These are phyloP conservation scores for Leptonema lineaticorne DNA, from an alignment of 1,140 invertebrate species.

Conservation along the genomic window DNA sequence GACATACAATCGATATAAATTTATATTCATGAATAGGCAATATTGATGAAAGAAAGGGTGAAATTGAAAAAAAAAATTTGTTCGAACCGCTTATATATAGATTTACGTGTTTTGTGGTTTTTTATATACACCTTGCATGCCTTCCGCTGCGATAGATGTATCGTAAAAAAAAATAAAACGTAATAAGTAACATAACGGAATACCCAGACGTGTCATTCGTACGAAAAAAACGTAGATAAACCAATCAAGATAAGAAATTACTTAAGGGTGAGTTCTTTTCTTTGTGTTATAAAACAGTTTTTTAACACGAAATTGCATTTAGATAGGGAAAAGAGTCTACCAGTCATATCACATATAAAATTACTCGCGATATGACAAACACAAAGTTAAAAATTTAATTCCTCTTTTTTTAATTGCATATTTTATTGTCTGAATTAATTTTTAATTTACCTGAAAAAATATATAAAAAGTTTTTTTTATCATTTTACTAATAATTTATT, in stretches of 20 bases:
- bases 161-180: constrained; percentile 7
- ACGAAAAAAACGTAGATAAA: constrained; percentile 17
- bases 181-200: constrained; percentile 18
- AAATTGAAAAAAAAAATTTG: background rate
- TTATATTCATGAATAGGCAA: too few relatives aligned
- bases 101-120: background rate
- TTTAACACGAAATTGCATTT: background rate
- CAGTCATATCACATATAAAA: too few relatives aligned
- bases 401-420: too few relatives aligned
- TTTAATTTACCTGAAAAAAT: too few relatives aligned
- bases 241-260: constrained; percentile 21
- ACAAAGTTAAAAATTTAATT: too few relatives aligned
- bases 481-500: too few relatives aligned
- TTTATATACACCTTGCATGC: constrained; percentile 2
- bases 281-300: constrained; percentile 4
- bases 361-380: too few relatives aligned
- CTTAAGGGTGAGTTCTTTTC: constrained; percentile 12
- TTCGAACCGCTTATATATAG: background rate
- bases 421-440: too few relatives aligned
- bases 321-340: too few relatives aligned
- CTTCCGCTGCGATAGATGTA: constrained; percentile 3
- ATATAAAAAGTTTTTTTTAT: too few relatives aligned
- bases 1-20: too few relatives aligned
- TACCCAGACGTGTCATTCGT: constrained; percentile 14
- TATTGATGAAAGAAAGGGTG: too few relatives aligned